A percentile compares a stretch with the other conserved stretches of the same genome.
Evolutionary conservation across 1,140 invertebrate species (phyloP).

Genomic region (Argopecten irradians): DNA sequence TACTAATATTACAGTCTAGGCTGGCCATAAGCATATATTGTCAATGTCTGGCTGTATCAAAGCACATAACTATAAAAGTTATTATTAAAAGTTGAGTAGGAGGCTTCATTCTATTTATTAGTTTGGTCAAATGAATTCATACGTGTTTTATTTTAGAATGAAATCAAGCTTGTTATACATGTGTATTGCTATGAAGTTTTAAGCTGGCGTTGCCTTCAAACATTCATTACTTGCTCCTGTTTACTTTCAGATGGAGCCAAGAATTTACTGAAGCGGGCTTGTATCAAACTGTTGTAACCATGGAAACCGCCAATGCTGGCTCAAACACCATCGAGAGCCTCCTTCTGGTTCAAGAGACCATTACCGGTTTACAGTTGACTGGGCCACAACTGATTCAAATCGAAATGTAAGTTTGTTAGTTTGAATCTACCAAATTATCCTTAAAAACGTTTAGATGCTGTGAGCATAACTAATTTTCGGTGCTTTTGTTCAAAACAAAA

Average conservation of each 20-base stretch:
- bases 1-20: too few relatives aligned
- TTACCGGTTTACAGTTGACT: background rate
- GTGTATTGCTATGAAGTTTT: background rate
- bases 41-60: too few relatives aligned
- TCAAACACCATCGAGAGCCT: background rate
- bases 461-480: too few relatives aligned
- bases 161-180: constrained; percentile 9
- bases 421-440: background rate
- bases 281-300: constrained; percentile 14
- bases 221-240: background rate
- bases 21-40: too few relatives aligned
- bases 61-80: too few relatives aligned
- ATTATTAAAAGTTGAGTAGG: too few relatives aligned
- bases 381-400: background rate
- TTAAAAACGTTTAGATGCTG: too few relatives aligned
- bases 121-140: background rate
- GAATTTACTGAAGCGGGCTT: background rate
- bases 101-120: too few relatives aligned
- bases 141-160: background rate
- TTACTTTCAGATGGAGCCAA: constrained; percentile 17
- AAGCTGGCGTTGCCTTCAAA: background rate
- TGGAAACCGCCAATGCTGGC: background rate
- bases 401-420: background rate
- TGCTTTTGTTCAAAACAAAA: too few relatives aligned
- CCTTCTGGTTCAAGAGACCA: background rate